These are phyloP conservation scores for Gryon sp. DNA, from an alignment of 1,140 invertebrate species.

Conservation along the genomic window DNA sequence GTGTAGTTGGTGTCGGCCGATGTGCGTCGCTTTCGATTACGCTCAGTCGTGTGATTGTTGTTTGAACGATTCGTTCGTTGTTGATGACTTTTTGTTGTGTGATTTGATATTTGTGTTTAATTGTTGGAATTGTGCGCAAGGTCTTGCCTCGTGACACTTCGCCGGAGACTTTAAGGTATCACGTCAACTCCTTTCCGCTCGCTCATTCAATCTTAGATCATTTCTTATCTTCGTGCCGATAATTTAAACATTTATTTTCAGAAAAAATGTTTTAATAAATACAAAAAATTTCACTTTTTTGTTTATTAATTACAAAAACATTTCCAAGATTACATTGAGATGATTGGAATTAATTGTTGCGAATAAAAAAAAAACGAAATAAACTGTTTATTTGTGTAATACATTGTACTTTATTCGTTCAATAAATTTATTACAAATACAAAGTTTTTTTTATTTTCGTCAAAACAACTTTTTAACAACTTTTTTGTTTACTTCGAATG, in stretches of 20 bases:
- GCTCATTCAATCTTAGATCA: slow-evolving; percentile 38
- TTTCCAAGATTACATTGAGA: too few relatives aligned
- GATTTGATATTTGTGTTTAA: slow-evolving; percentile 65
- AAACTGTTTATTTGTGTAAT: too few relatives aligned
- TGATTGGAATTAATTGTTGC: too few relatives aligned
- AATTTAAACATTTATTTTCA: slow-evolving; percentile 6
- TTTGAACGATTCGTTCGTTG: slow-evolving; percentile 30
- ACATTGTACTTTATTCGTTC: too few relatives aligned
- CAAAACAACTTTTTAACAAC: too few relatives aligned
- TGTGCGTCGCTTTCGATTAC: slow-evolving; percentile 68
- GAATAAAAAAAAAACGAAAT: too few relatives aligned
- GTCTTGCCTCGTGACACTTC: slow-evolving; percentile 62
- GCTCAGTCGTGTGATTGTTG: slow-evolving; percentile 64
- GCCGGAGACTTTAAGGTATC: slow-evolving; percentile 66
- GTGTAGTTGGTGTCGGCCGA: slow-evolving; percentile 75
- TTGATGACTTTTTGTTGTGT: slow-evolving; percentile 65
- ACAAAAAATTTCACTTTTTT: too few relatives aligned
- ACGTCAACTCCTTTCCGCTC: slow-evolving; percentile 49
- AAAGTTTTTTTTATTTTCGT: too few relatives aligned
- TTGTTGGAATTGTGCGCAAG: slow-evolving; percentile 61
- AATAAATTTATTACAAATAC: too few relatives aligned
- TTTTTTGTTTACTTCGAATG: too few relatives aligned
- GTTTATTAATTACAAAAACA: too few relatives aligned
- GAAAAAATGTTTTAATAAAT: too few relatives aligned
- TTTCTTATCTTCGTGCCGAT: slow-evolving; percentile 19